Percentiles rank a stretch among this genome's conserved stretches.
These are phyloP conservation scores for Bettongia penicillata DNA, from an alignment of 2,113 vertebrate genomes.

Conservation along the genomic window DNA sequence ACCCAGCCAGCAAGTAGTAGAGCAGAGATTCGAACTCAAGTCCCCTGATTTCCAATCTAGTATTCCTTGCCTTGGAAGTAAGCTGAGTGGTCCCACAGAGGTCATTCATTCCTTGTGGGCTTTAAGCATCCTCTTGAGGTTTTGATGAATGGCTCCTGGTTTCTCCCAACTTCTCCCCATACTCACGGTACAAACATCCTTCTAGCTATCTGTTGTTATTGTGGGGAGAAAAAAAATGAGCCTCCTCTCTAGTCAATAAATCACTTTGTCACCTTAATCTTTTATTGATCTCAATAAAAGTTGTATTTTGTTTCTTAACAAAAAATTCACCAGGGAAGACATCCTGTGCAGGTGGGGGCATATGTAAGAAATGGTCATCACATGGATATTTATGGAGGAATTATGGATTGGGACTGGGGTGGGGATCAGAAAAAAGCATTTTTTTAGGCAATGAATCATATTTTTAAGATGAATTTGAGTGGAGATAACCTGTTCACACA, in stretches of 20 bases:
- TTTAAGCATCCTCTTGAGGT: conserved; percentile 83
- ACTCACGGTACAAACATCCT: conserved; percentile 75
- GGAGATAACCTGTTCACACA: conserved; percentile 74
- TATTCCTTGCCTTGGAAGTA: not conserved
- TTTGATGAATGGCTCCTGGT: conserved; percentile 81
- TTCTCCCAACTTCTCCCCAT: conserved; percentile 80
- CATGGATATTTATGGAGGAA: conserved; percentile 79
- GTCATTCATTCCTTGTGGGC: conserved; percentile 43
- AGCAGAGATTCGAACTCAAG: not conserved
- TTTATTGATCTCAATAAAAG: conserved; percentile 90
- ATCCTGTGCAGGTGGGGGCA: conserved; percentile 70
- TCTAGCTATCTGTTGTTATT: conserved; percentile 65
- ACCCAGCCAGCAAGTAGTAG: not conserved
- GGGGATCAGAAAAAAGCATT: conserved; percentile 53
- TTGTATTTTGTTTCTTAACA: conserved; percentile 85
- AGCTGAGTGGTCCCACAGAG: not conserved
- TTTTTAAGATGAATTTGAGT: conserved; percentile 82
- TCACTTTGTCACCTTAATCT: conserved; percentile 89
- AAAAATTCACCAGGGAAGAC: conserved; percentile 84
- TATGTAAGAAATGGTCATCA: conserved; percentile 65
- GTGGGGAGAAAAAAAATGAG: conserved; percentile 77
- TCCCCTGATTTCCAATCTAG: not conserved
- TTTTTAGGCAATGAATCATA: conserved; percentile 78
- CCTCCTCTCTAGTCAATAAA: conserved; percentile 81
- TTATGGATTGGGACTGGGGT: conserved; percentile 67